Base-by-base conservation (phyloP, 2,797 vertebrate species). In the Pseudopleuronectes americanus region DNA sequence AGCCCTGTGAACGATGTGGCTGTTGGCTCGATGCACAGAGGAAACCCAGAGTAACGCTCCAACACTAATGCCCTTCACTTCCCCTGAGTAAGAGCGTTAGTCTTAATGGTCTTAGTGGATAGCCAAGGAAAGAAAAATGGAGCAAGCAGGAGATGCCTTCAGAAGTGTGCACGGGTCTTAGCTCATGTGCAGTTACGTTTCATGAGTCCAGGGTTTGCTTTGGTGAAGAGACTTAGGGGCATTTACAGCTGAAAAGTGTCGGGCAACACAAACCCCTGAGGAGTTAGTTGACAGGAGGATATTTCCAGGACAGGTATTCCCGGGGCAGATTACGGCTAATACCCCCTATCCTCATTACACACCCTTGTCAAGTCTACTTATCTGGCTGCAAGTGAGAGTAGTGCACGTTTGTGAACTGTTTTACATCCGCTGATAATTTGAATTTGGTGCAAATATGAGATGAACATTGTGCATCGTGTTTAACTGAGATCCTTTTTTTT, bases 281-380 rank as follows among this genome's bases (percentile, higher is more conserved):
- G 70, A 60, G 77, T 76, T 23, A 53, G 71, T 89, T 89, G 78
- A 77, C 61, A 4, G 57, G 1, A 33, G 59, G 83, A 80, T 82
- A 83, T 87, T 91, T 93, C 81, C 86, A 88, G 78, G 77, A 22
- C 69, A 74, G 68, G 70, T 89, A 88, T 89, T 92, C 84, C 76
- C 85, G 71, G 76, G 80, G 23, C 83, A 87, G 93, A 93, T 94
- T 94, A 94, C 65, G 60, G 76, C 59, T 94, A 94, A 95, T 93
- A 84, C 85, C 84, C 67, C 57, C 79, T 79, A 86, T 83, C 83
- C 87, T 87, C 84, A 88, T 92, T 92, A 90, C 59, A 70, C 68
- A 48, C 58, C 33, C 72, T 38, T 56, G 52, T 57, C 72, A 80
- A 71, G 79, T 73, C 71, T 54, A 68, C 57, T 55, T 80, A 79